These are phyloP conservation scores for Squalus acanthias DNA, from an alignment of 2,797 vertebrate genomes.

Conservation along the genomic window DNA sequence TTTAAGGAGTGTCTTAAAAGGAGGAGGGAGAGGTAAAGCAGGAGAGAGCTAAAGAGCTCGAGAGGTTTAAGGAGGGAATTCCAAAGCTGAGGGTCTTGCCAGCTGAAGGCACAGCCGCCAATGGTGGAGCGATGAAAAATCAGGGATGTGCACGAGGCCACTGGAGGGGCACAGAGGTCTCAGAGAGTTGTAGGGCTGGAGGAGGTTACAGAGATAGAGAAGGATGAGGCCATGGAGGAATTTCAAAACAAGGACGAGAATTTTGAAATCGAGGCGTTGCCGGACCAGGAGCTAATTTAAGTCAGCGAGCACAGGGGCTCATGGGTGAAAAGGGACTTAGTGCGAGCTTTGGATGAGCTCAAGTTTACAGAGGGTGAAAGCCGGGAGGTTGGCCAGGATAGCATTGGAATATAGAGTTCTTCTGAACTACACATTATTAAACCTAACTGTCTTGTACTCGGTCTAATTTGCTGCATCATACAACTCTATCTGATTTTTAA, in stretches of 20 bases:
- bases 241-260: background rate
- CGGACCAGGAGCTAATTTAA: background rate
- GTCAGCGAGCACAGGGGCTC: background rate
- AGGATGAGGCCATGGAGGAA: background rate
- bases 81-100: background rate
- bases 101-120: background rate
- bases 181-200: background rate
- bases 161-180: background rate
- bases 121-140: background rate
- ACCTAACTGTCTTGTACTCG: too few relatives aligned
- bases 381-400: too few relatives aligned
- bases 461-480: too few relatives aligned
- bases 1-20: too few relatives aligned
- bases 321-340: background rate
- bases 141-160: background rate
- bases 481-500: too few relatives aligned
- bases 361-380: too few relatives aligned
- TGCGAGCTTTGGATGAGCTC: background rate
- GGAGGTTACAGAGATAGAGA: background rate
- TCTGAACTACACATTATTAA: too few relatives aligned
- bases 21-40: too few relatives aligned
- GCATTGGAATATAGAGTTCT: too few relatives aligned
- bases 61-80: background rate
- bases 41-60: background rate
- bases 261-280: background rate